Conservation (phyloP, 2,113 vertebrate species). For the Pomatorhinus ruficollis region DNA sequence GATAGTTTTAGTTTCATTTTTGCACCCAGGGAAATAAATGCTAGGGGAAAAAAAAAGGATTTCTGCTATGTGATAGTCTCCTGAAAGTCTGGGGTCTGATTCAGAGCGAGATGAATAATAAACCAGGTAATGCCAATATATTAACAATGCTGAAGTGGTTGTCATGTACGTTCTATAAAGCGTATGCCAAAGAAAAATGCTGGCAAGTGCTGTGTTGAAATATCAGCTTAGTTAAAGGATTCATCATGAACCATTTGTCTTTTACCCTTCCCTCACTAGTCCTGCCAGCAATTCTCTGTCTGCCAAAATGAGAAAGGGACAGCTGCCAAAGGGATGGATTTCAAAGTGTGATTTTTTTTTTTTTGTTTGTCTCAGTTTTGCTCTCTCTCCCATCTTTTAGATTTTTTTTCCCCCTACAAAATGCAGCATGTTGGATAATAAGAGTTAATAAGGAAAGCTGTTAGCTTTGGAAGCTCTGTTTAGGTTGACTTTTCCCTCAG, state of each 20-base stretch:
- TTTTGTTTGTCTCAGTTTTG: constrained; percentile 32
- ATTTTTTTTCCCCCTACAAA: background rate
- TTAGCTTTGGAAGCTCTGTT: background rate
- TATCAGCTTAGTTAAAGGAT: constrained; percentile 72
- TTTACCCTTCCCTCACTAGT: constrained; percentile 63
- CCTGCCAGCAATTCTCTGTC: constrained; percentile 41
- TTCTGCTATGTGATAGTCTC: background rate
- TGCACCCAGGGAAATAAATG: background rate
- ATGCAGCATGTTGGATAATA: background rate
- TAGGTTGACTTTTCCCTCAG: background rate
- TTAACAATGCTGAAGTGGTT: constrained; percentile 58
- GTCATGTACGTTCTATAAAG: constrained; percentile 42
- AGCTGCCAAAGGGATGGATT: constrained; percentile 57
- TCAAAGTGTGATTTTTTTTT: constrained; percentile 29
- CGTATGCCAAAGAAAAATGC: constrained; percentile 45
- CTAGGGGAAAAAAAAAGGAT: background rate
- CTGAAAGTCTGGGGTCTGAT: constrained; percentile 3
- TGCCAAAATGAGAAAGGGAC: constrained; percentile 62
- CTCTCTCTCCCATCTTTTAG: background rate
- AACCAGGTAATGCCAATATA: constrained; percentile 57
- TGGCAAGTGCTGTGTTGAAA: constrained; percentile 63
- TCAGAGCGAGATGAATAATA: constrained; percentile 43
- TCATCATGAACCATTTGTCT: constrained; percentile 69
- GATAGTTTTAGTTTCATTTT: background rate
- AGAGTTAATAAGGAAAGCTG: constrained; percentile 30